Conservation (phyloP, 2,113 vertebrate species). For the Stictonetta naevosa region DNA sequence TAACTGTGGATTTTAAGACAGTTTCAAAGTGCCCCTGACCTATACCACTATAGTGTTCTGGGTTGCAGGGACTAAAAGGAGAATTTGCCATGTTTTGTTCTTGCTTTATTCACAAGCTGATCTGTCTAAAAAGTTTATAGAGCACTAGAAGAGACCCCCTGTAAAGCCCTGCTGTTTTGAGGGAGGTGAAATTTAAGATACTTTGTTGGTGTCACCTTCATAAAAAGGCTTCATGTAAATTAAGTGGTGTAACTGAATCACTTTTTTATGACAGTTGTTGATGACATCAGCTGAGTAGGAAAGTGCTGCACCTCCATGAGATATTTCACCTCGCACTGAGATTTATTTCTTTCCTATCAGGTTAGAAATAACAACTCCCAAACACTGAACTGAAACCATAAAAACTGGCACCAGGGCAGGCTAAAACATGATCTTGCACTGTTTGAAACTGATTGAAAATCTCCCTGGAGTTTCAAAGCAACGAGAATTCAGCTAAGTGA, state of each 20-base stretch:
- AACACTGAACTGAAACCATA: background rate
- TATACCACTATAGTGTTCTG: background rate
- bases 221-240: background rate
- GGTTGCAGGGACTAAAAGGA: background rate
- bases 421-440: background rate
- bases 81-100: background rate
- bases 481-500: background rate
- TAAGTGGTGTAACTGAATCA: background rate
- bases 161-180: background rate
- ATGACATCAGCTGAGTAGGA: background rate
- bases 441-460: background rate
- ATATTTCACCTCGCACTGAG: background rate
- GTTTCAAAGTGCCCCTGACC: background rate
- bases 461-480: background rate
- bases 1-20: conserved; percentile 15
- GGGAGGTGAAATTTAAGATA: background rate
- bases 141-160: background rate
- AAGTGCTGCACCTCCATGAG: background rate
- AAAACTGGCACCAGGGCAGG: rapidly evolving
- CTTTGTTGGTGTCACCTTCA: background rate
- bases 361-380: background rate
- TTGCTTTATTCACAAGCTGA: background rate
- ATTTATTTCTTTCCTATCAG: background rate
- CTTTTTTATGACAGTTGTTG: background rate
- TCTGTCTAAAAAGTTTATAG: background rate